Evolutionary conservation across 1,140 invertebrate genomes (phyloP), one percentile per base, ranked within the genome.

Genomic region (Lycorma delicatula): DNA sequence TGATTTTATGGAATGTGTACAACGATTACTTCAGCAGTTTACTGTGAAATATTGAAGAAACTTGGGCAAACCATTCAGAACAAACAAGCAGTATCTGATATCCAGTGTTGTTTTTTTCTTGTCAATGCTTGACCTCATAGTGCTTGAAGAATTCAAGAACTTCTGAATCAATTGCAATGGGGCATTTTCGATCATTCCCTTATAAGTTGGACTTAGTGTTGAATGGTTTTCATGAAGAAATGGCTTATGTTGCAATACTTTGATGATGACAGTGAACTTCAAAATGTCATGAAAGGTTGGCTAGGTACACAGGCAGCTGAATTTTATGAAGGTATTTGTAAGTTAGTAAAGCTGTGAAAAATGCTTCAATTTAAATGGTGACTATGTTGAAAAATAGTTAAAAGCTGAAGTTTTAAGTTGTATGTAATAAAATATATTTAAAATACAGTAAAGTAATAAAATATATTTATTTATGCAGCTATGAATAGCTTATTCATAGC

Each of bases 101-200:
- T 34, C 11, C 7, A 26, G 59, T 31, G 22, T 57, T 62, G 31
- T 60, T 41, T 34, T 64, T 18, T n/a, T 59, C 41, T 64, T 66
- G 38, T 66, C 68, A 12, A 71, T 47, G 66, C 66, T 25, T 52
- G 60, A 46, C 65, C 62, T 23, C 67, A 72, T 54, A 58, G 55
- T 56, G 54, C 54, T 52, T 2, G 22, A 48, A 18, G 23, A 48
- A 68, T 60, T n/a, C n/a, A n/a, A n/a, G n/a, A 54, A 38, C 31
- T 50, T 52, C 3, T 60, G 25, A n/a, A 50, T n/a, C 7, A 59
- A 44, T 58, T 68, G 3, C 23, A 53, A 50, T 52, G 29, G 55
- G 36, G 44, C 1, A 22, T 58, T 58, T 58, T 58, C 46, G 27
- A 52, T 38, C 54, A 57, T 44, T n/a, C 55, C 54, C 16, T 20